Conservation (phyloP, 1,140 invertebrate genomes). For the Papilio machaon region DNA sequence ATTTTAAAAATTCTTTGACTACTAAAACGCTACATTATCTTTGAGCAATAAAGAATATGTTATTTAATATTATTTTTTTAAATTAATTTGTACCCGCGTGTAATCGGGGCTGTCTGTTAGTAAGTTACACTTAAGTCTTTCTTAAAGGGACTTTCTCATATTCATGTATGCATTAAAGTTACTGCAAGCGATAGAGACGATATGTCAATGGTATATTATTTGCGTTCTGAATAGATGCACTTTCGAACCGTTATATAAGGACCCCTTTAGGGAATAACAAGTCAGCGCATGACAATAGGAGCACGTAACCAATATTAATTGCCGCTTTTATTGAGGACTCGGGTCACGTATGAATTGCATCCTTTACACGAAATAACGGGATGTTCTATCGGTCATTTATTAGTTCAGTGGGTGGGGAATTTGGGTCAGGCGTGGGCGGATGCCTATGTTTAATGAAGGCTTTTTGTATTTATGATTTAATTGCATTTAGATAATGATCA, state of each 20-base stretch:
- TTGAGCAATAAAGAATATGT: too few relatives aligned
- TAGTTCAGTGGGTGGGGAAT: conserved; percentile 52
- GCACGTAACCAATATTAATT: conserved; percentile 58
- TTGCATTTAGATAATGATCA: conserved; percentile 4
- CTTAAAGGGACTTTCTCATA: not conserved
- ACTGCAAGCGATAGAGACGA: not conserved
- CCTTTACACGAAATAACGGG: conserved; percentile 66
- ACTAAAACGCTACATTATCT: too few relatives aligned
- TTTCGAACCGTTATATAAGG: conserved; percentile 61
- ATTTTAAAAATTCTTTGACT: too few relatives aligned
- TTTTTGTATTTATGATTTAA: conserved; percentile 24
- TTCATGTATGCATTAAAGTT: not conserved
- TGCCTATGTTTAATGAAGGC: conserved; percentile 49
- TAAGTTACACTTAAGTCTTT: not conserved
- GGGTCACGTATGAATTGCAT: conserved; percentile 61
- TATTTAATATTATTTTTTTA: too few relatives aligned
- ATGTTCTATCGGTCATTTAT: conserved; percentile 52
- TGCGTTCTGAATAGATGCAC: conserved; percentile 50
- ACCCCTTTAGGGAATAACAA: conserved; percentile 54
- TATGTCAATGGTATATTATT: conserved; percentile 32
- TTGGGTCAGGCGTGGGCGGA: conserved; percentile 40
- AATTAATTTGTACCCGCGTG: too few relatives aligned
- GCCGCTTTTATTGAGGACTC: conserved; percentile 47
- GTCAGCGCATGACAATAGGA: conserved; percentile 50
- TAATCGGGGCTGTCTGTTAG: too few relatives aligned